A percentile compares a stretch with the other conserved stretches of the same genome.
These are phyloP conservation scores for Muscicapa striata DNA, from an alignment of 2,797 vertebrate genomes.

Conservation along the genomic window DNA sequence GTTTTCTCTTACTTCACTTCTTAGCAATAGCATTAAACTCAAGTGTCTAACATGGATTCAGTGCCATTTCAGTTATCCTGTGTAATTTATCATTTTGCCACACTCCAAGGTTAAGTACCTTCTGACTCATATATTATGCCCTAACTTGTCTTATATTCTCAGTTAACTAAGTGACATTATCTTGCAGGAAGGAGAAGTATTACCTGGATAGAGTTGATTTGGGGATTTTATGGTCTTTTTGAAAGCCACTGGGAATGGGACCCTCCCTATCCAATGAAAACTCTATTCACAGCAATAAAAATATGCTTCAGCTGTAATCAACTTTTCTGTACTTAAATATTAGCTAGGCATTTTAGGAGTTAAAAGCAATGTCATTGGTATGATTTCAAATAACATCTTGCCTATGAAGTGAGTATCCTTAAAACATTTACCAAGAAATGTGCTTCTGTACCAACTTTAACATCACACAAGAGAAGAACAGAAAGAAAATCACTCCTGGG, in stretches of 20 bases:
- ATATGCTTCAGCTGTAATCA: background rate
- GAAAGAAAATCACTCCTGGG: background rate
- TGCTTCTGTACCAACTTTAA: background rate
- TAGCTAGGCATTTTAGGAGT: background rate
- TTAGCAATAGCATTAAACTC: background rate
- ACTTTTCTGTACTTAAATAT: background rate
- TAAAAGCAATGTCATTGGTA: background rate
- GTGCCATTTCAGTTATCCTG: background rate
- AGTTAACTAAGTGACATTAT: background rate
- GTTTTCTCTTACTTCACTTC: background rate
- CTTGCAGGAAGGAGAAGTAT: background rate
- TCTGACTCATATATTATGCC: background rate
- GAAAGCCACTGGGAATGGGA: background rate
- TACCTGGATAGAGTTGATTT: background rate
- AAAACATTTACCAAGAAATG: background rate
- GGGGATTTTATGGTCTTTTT: background rate
- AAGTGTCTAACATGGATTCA: background rate
- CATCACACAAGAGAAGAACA: background rate
- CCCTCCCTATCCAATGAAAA: background rate
- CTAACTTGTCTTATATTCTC: background rate
- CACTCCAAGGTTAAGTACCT: background rate
- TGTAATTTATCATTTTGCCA: background rate
- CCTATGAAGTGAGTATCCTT: background rate
- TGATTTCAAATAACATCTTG: background rate
- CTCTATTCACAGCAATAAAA: background rate